Percentiles rank a stretch among this genome's conserved stretches.
Conservation (phyloP, 2,888 invertebrate species). For the Andrena camellia region DNA sequence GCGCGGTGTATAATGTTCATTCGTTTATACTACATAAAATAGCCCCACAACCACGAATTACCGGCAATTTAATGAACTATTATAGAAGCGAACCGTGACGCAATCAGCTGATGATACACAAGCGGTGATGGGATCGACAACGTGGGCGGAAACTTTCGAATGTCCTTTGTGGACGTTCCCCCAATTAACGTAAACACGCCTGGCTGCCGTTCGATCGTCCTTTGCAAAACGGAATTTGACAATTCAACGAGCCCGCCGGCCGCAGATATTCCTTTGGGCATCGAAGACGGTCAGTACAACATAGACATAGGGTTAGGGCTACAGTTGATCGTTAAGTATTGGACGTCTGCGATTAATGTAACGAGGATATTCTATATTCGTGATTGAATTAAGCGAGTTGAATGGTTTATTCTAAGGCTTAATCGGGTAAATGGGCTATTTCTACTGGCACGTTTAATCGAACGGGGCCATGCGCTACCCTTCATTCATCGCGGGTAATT, state of each 20-base stretch:
- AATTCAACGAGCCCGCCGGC: too few relatives aligned
- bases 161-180: conserved; percentile 3
- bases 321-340: too few relatives aligned
- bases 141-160: conserved; percentile 40
- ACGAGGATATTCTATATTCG: conserved; percentile 9
- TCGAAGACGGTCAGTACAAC: not conserved
- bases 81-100: conserved; percentile 58
- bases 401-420: conserved; percentile 2
- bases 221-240: too few relatives aligned
- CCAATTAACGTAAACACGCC: not conserved
- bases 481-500: conserved; percentile 30
- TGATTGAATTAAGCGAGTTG: not conserved
- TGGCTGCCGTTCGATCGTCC: too few relatives aligned
- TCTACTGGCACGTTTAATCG: conserved; percentile 12
- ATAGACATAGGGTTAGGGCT: too few relatives aligned
- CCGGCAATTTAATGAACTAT: conserved; percentile 65
- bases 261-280: not conserved
- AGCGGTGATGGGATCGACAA: conserved; percentile 43
- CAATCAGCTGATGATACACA: conserved; percentile 59
- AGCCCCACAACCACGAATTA: conserved; percentile 62
- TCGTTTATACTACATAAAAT: conserved; percentile 62
- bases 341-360: not conserved
- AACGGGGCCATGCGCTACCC: conserved; percentile 32
- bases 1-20: conserved; percentile 56
- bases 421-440: conserved; percentile 22